Conservation (phyloP, 1,140 invertebrate species). For the Listronotus bonariensis region DNA sequence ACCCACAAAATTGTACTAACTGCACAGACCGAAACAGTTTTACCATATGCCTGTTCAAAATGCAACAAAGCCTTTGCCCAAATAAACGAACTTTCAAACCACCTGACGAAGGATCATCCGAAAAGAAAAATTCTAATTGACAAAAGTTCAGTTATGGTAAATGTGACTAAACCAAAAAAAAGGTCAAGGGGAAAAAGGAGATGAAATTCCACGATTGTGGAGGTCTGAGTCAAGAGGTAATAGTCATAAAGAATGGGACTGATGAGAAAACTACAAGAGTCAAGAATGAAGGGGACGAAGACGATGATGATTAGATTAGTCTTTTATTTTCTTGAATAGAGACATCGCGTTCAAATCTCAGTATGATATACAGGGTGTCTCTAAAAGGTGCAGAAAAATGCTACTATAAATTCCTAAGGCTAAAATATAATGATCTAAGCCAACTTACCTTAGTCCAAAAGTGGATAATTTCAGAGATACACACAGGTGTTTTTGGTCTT, state of each 20-base stretch:
- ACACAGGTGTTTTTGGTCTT: too few species aligned
- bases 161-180: not conserved
- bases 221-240: conserved; percentile 9
- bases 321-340: too few species aligned
- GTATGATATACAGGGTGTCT: too few species aligned
- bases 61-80: conserved; percentile 43
- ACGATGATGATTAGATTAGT: too few species aligned
- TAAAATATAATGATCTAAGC: too few species aligned
- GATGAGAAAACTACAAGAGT: not conserved
- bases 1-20: conserved; percentile 37
- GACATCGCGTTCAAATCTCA: too few species aligned
- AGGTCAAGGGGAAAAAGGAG: not conserved
- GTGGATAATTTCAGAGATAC: too few species aligned
- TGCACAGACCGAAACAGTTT: not conserved
- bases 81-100: conserved; percentile 40
- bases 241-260: not conserved
- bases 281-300: not conserved
- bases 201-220: conserved; percentile 21
- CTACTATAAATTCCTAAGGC: too few species aligned
- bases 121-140: not conserved
- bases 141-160: not conserved
- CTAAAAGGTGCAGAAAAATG: too few species aligned
- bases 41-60: conserved; percentile 46
- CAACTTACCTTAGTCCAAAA: too few species aligned
- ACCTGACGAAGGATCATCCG: conserved; percentile 39